Evolutionary conservation across 2,888 invertebrate species (phyloP).

Genomic region (Barypeithes pellucidus): DNA sequence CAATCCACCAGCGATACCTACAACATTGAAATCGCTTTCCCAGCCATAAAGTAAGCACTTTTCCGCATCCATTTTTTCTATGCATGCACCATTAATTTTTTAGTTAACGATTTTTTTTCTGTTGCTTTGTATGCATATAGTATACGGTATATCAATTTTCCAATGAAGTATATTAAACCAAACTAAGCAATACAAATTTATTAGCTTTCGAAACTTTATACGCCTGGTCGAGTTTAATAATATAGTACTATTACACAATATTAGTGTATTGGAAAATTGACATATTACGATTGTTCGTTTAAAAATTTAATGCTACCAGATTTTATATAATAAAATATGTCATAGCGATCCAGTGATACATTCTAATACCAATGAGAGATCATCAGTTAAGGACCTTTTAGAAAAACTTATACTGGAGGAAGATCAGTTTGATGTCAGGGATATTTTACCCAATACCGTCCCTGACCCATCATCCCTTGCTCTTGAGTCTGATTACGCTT

Average conservation of each 20-base stretch:
- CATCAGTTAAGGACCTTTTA: constrained; percentile 86
- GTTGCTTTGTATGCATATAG: not conserved
- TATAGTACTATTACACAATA: too few species aligned
- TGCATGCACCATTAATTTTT: constrained; percentile 39
- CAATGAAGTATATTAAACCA: not conserved
- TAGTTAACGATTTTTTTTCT: constrained; percentile 7
- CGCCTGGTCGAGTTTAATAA: too few species aligned
- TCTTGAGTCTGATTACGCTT: constrained; percentile 93
- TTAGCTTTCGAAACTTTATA: too few species aligned
- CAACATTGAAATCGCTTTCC: constrained; percentile 93
- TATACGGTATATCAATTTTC: not conserved
- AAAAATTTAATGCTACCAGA: not conserved
- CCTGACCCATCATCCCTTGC: constrained; percentile 92
- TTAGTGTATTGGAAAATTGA: constrained; percentile 6
- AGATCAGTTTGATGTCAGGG: constrained; percentile 94
- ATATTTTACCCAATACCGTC: constrained; percentile 93
- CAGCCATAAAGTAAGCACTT: constrained; percentile 88
- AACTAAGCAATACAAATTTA: not conserved
- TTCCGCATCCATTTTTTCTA: constrained; percentile 25
- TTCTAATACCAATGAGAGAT: constrained; percentile 89
- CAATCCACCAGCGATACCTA: constrained; percentile 93
- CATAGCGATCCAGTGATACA: constrained; percentile 92
- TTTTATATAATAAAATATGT: constrained; percentile 20
- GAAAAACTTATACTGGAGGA: constrained; percentile 94
- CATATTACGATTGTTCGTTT: not conserved